Evolutionary conservation across 2,888 invertebrate genomes (phyloP).

Genomic region (Meandrusa payeni): DNA sequence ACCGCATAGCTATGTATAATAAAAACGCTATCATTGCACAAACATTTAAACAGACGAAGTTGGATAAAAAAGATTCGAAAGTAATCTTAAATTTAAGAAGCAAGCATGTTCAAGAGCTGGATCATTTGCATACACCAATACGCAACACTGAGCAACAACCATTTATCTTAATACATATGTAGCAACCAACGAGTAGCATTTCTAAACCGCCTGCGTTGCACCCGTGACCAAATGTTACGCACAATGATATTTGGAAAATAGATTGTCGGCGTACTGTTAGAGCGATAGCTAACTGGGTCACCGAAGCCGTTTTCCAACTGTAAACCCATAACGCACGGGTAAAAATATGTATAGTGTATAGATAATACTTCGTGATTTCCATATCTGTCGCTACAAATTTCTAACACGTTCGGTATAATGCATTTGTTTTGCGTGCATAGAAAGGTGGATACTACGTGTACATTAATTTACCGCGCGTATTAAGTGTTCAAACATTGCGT

Average conservation of each 20-base stretch:
- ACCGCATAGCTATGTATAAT: too few species aligned
- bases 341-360: slow-evolving; percentile 26
- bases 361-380: too few species aligned
- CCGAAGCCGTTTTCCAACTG: slow-evolving; percentile 28
- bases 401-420: too few species aligned
- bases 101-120: too few species aligned
- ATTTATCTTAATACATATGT: slow-evolving; percentile 17
- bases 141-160: too few species aligned
- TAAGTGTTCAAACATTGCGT: slow-evolving; percentile 51
- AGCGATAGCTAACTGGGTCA: slow-evolving; percentile 30
- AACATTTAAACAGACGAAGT: too few species aligned
- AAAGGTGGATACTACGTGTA: slow-evolving; percentile 5
- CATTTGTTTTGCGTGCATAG: not conserved
- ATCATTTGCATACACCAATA: too few species aligned
- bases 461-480: slow-evolving; percentile 24
- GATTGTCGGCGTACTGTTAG: slow-evolving; percentile 32
- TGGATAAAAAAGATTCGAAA: too few species aligned
- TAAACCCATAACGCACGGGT: slow-evolving; percentile 31
- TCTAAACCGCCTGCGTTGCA: slow-evolving; percentile 18
- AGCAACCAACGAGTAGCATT: slow-evolving; percentile 8
- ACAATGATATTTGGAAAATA: slow-evolving; percentile 34
- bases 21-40: too few species aligned
- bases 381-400: slow-evolving; percentile 22
- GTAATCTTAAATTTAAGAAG: too few species aligned
- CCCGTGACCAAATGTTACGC: slow-evolving; percentile 30